Evolutionary conservation across 2,888 invertebrate species (phyloP).

Genomic region (Drosophila austrosaltans): DNA sequence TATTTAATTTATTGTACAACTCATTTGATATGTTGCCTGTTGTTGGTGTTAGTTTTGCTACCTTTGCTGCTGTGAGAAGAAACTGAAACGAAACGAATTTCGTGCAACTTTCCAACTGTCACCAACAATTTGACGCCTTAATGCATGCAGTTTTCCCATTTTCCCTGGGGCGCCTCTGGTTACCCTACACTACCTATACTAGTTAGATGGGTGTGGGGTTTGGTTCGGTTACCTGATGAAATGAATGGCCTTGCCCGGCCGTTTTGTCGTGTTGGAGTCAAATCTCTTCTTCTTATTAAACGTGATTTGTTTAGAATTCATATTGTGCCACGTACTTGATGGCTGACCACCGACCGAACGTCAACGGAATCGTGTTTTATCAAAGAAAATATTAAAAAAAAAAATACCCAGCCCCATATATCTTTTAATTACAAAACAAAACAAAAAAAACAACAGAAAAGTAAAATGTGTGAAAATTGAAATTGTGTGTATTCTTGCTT

Average conservation of each 20-base stretch:
- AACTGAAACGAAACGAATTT: conserved; percentile 30
- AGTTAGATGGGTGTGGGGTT: conserved; percentile 16
- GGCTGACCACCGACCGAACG: conserved; percentile 24
- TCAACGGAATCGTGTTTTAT: conserved; percentile 62
- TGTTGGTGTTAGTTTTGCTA: conserved; percentile 1
- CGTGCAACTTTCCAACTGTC: conserved; percentile 46
- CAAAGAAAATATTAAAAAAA: conserved; percentile 27
- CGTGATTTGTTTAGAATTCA: conserved; percentile 64
- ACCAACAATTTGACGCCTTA: conserved; percentile 27
- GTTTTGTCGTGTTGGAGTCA: conserved; percentile 45
- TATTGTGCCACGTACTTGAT: conserved; percentile 55
- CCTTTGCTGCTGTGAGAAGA: conserved; percentile 13
- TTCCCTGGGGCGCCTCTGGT: not conserved
- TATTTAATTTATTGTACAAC: conserved; percentile 57
- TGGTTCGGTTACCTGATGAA: not conserved
- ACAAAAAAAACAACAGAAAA: not conserved
- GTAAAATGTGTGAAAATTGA: not conserved
- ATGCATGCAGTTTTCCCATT: conserved; percentile 10
- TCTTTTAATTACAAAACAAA: conserved; percentile 2
- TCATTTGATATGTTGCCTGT: conserved; percentile 14
- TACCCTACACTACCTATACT: not conserved
- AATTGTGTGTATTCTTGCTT: too few species aligned
- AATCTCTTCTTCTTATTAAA: conserved; percentile 30
- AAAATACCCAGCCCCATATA: not conserved
- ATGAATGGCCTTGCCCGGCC: conserved; percentile 44